Conservation (phyloP, 2,797 vertebrate genomes). For the Bradypus variegatus region DNA sequence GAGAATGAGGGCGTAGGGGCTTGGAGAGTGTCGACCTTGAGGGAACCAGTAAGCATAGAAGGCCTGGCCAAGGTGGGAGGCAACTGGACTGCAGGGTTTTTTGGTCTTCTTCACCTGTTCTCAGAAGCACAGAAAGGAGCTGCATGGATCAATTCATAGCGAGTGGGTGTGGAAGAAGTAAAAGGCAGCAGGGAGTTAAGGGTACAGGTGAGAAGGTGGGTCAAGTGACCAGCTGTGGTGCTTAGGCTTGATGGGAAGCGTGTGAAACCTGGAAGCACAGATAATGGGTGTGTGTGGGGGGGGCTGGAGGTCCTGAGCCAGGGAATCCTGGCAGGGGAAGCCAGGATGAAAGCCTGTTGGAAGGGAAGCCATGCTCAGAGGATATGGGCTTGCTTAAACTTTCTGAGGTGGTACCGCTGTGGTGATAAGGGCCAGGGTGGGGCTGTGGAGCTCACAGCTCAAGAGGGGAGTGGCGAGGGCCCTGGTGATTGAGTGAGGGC, state of each 20-base stretch:
- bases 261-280: not conserved
- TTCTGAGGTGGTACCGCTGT: not conserved
- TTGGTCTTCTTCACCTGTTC: too few relatives aligned
- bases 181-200: not conserved
- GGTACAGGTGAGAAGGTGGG: not conserved
- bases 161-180: not conserved
- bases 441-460: not conserved
- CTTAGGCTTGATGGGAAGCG: not conserved
- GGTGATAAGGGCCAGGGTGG: not conserved
- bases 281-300: not conserved
- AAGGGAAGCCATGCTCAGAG: not conserved
- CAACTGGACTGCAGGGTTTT: not conserved
- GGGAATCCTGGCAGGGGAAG: not conserved
- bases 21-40: not conserved
- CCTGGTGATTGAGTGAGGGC: accelerated
- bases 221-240: not conserved
- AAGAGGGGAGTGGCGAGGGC: too few relatives aligned
- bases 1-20: too few relatives aligned
- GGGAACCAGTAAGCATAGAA: not conserved
- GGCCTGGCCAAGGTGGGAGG: not conserved
- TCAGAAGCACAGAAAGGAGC: not conserved
- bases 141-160: not conserved
- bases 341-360: not conserved
- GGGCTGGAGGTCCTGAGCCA: too few relatives aligned
- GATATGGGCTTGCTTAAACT: not conserved